These are phyloP conservation scores for Aegithalos caudatus DNA, from an alignment of 2,113 vertebrate species.

Conservation along the genomic window DNA sequence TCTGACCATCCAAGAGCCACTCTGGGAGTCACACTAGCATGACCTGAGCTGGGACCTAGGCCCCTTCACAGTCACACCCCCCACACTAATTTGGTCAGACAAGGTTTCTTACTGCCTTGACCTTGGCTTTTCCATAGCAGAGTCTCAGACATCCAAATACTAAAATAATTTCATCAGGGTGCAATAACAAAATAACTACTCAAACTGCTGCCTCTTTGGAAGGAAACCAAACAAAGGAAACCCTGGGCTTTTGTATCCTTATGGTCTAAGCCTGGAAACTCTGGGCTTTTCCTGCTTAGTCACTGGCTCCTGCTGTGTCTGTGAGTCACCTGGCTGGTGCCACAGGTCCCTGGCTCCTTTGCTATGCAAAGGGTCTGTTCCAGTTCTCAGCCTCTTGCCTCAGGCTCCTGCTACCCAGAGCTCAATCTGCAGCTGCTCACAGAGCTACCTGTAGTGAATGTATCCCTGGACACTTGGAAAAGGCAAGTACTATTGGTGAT, in stretches of 20 bases:
- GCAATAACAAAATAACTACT: not conserved
- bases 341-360: not conserved
- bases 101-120: not conserved
- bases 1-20: not conserved
- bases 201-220: not conserved
- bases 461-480: not conserved
- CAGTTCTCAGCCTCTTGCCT: not conserved
- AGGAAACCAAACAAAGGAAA: not conserved
- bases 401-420: not conserved
- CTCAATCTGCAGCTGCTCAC: not conserved
- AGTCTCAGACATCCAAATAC: not conserved
- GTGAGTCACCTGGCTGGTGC: not conserved
- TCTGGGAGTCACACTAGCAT: not conserved
- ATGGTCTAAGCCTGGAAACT: not conserved
- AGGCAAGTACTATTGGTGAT: not conserved
- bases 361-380: rapidly evolving
- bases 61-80: not conserved
- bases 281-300: not conserved
- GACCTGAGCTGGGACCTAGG: not conserved
- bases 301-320: not conserved
- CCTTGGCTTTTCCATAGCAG: not conserved
- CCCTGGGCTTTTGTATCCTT: not conserved
- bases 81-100: not conserved
- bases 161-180: not conserved
- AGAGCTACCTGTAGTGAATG: not conserved